These are phyloP conservation scores for Sinelater perroti DNA, from an alignment of 2,888 invertebrate genomes.

Conservation along the genomic window DNA sequence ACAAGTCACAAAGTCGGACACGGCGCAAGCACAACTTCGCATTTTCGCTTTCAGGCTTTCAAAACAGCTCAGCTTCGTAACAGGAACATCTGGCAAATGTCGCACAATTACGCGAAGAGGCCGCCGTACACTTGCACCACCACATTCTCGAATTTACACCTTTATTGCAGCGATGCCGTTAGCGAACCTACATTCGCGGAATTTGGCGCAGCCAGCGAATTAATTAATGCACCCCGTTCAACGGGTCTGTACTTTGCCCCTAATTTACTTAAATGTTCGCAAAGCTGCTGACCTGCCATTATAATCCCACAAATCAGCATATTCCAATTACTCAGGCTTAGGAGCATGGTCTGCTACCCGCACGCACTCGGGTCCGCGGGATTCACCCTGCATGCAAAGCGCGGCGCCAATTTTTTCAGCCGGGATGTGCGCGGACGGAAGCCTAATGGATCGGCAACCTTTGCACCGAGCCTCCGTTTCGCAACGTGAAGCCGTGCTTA, in stretches of 20 bases:
- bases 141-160: conserved; percentile 14
- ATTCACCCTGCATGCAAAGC: conserved; percentile 12
- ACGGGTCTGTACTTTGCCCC: conserved; percentile 26
- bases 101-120: neutral
- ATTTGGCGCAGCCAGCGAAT: conserved; percentile 28
- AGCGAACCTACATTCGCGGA: conserved; percentile 23
- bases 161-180: conserved; percentile 27
- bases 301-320: conserved; percentile 34
- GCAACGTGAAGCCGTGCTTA: neutral
- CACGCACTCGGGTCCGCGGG: conserved; percentile 10
- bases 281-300: conserved; percentile 37
- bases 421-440: conserved; percentile 6
- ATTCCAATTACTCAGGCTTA: conserved; percentile 27
- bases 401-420: conserved; percentile 15
- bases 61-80: no score
- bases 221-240: conserved; percentile 22
- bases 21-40: no score
- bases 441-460: neutral
- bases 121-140: neutral
- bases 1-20: no score
- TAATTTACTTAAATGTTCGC: conserved; percentile 34
- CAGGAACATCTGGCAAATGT: no score
- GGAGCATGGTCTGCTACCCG: conserved; percentile 17
- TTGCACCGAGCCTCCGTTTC: neutral
- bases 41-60: no score